Conservation (phyloP, 2,888 invertebrate genomes). For the Drosophila peninsularis region DNA sequence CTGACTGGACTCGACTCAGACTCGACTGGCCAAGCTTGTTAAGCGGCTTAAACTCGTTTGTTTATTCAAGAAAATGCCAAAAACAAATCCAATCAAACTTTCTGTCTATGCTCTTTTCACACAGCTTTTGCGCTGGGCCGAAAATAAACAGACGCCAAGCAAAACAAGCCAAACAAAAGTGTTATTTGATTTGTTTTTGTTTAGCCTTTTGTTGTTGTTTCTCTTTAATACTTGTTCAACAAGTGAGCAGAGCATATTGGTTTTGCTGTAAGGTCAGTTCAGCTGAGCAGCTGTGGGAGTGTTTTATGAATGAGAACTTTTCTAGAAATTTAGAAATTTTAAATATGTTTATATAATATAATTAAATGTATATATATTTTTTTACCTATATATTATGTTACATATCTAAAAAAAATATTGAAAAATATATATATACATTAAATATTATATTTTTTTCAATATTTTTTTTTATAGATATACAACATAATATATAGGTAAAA, state of each 20-base stretch:
- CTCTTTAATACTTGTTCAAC: not conserved
- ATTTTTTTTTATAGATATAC: too few species aligned
- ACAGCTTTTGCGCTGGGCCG: constrained; percentile 15
- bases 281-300: not conserved
- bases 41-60: constrained; percentile 50
- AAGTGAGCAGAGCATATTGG: not conserved
- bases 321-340: too few species aligned
- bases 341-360: too few species aligned
- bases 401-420: too few species aligned
- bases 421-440: too few species aligned
- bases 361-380: too few species aligned
- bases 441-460: too few species aligned
- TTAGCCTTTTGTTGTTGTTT: not conserved
- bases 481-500: too few species aligned
- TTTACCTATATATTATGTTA: too few species aligned
- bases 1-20: constrained; percentile 4
- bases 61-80: constrained; percentile 42
- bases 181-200: constrained; percentile 1
- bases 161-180: constrained; percentile 36
- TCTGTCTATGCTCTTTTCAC: constrained; percentile 1
- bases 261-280: not conserved
- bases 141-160: constrained; percentile 17
- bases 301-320: not conserved
- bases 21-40: constrained; percentile 44
- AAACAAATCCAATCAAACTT: constrained; percentile 14